Percentiles rank a stretch among this genome's conserved stretches.
These are phyloP conservation scores for Pocillopora meandrina DNA, from an alignment of 92 coral and sea anemone genomes.

Conservation along the genomic window DNA sequence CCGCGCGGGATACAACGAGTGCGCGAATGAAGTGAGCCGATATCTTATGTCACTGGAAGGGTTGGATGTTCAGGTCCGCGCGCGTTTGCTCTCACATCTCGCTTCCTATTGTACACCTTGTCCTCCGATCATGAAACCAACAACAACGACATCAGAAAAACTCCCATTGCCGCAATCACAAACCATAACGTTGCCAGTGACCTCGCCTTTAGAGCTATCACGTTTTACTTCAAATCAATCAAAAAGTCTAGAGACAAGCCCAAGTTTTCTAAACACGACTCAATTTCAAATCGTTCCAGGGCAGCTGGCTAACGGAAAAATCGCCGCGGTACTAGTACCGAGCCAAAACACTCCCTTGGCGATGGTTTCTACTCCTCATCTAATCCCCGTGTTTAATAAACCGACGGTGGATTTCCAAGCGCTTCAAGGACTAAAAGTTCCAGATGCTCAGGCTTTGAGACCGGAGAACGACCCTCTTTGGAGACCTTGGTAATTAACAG, in stretches of 20 bases:
- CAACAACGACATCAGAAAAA: slow-evolving; percentile 31
- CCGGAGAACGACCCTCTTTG: slow-evolving; percentile 62
- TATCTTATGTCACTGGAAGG: slow-evolving; percentile 61
- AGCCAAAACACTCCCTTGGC: slow-evolving; percentile 59
- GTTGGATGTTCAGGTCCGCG: slow-evolving; percentile 65
- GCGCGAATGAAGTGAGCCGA: slow-evolving; percentile 76
- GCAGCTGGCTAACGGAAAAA: slow-evolving; percentile 78
- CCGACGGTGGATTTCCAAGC: slow-evolving; percentile 52
- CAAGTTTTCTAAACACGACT: slow-evolving; percentile 33
- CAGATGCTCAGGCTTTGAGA: slow-evolving; percentile 40
- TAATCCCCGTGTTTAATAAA: slow-evolving; percentile 66
- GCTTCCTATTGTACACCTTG: slow-evolving; percentile 73
- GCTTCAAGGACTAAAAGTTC: slow-evolving; percentile 30
- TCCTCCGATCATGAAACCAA: slow-evolving; percentile 18
- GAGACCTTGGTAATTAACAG: slow-evolving; percentile 74
- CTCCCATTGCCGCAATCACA: slow-evolving; percentile 41
- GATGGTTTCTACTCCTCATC: slow-evolving; percentile 59
- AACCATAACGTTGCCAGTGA: slow-evolving; percentile 27
- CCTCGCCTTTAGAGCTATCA: slow-evolving; percentile 34
- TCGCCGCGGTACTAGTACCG: slow-evolving; percentile 84
- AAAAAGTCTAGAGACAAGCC: slow-evolving; percentile 26
- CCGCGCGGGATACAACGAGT: slow-evolving; percentile 81
- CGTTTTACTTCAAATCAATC: slow-evolving; percentile 27
- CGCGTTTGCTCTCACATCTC: slow-evolving; percentile 84
- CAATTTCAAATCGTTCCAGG: slow-evolving; percentile 84